Evolutionary conservation across 2,888 invertebrate genomes (phyloP).

Genomic region (Ichneumoninae sp.): DNA sequence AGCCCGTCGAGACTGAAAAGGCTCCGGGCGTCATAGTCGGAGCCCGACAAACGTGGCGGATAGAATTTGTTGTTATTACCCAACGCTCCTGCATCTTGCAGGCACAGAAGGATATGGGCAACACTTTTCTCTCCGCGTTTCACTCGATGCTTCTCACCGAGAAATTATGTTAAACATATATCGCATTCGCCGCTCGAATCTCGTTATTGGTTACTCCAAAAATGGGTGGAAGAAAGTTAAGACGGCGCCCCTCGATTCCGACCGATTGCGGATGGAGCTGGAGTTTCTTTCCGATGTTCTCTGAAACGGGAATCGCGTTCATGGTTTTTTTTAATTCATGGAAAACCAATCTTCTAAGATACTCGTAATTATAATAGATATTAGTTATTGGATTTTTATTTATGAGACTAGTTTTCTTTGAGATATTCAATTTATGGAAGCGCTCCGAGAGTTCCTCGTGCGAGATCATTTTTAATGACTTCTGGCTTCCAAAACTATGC

Average conservation of each 20-base stretch:
- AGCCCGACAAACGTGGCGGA: constrained; percentile 59
- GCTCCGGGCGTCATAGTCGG: constrained; percentile 60
- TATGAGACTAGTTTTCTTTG: not conserved
- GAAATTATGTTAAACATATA: constrained; percentile 50
- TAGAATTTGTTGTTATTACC: constrained; percentile 62
- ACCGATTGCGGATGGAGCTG: constrained; percentile 1
- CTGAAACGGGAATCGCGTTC: not conserved
- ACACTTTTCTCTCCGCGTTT: constrained; percentile 54
- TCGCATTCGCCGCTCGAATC: constrained; percentile 21
- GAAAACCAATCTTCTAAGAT: not conserved
- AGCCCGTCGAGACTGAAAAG: constrained; percentile 47
- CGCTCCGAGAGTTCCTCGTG: not conserved
- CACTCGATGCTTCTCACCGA: constrained; percentile 18
- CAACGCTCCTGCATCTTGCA: constrained; percentile 34
- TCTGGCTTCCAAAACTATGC: too few species aligned
- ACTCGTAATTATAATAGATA: not conserved
- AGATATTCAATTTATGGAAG: not conserved
- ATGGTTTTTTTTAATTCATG: not conserved
- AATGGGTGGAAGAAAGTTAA: constrained; percentile 21
- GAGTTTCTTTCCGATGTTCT: not conserved
- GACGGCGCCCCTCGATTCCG: not conserved
- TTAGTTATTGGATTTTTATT: not conserved
- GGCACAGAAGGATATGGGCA: constrained; percentile 37
- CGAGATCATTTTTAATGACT: not conserved
- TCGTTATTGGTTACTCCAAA: constrained; percentile 26